Conservation (phyloP, 1,140 invertebrate species). For the Drosophila lowei region DNA sequence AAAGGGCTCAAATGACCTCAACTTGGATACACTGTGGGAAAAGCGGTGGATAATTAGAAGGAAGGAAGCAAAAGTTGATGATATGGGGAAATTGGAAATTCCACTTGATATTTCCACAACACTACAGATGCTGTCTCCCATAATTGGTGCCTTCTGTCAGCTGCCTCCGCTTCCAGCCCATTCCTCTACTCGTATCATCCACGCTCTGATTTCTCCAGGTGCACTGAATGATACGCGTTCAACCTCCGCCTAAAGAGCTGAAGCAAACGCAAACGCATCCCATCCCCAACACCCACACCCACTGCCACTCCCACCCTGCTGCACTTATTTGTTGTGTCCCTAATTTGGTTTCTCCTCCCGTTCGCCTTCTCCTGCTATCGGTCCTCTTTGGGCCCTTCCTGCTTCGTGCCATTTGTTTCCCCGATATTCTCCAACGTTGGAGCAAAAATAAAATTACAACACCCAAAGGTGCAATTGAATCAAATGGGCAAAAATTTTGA, state of each 20-base stretch:
- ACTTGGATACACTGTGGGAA: constrained; percentile 1
- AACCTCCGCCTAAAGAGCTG: constrained; percentile 23
- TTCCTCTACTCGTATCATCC: neutral
- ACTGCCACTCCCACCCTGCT: constrained; percentile 8
- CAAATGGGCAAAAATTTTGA: constrained; percentile 80
- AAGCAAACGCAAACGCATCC: constrained; percentile 22
- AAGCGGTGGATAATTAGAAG: neutral
- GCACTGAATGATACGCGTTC: constrained; percentile 21
- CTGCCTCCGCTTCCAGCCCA: no score
- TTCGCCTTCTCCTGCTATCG: constrained; percentile 23
- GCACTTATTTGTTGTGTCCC: constrained; percentile 48
- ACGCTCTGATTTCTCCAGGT: neutral
- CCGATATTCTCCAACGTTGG: constrained; percentile 21
- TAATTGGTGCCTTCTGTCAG: no score
- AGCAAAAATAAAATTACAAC: constrained; percentile 70
- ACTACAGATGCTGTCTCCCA: no score
- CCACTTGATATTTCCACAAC: no score
- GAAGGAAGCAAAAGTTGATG: no score
- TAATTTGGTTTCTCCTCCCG: constrained; percentile 23
- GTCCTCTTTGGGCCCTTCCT: constrained; percentile 16
- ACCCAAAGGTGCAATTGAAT: constrained; percentile 83
- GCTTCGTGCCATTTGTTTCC: constrained; percentile 31
- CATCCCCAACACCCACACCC: neutral
- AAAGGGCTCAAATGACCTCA: constrained; percentile 43
- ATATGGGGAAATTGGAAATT: no score